Evolutionary conservation across 1,140 invertebrate genomes (phyloP).

Genomic region (Grapholita molesta): DNA sequence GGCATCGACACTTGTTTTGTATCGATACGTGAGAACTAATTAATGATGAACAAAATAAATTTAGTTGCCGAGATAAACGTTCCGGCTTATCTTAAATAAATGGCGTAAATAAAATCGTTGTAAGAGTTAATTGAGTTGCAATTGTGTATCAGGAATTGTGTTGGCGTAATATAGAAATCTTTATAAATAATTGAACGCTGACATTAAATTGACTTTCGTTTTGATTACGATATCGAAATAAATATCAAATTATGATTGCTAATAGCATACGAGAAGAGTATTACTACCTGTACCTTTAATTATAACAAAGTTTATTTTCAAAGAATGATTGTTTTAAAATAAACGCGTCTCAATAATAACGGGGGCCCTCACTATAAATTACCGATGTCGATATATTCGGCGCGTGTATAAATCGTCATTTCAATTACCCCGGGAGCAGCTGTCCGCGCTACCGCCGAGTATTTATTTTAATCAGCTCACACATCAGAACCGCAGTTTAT

Average conservation of each 20-base stretch:
- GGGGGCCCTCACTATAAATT: slow-evolving; percentile 16
- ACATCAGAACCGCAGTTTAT: slow-evolving; percentile 20
- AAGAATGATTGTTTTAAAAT: background rate
- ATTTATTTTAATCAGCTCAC: slow-evolving; percentile 22
- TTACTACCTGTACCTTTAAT: background rate
- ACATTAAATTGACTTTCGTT: background rate
- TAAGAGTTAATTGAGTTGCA: background rate
- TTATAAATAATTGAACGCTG: background rate
- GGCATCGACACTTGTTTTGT: slow-evolving; percentile 15
- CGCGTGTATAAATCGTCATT: slow-evolving; percentile 24
- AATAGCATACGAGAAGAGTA: background rate
- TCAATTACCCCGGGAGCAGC: slow-evolving; percentile 24
- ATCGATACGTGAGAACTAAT: slow-evolving; percentile 23
- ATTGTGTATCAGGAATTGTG: background rate
- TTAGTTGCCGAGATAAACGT: slow-evolving; percentile 19
- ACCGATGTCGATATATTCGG: slow-evolving; percentile 23
- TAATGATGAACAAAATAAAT: slow-evolving; percentile 22
- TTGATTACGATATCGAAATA: background rate
- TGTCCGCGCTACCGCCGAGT: slow-evolving; percentile 19
- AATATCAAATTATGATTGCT: background rate
- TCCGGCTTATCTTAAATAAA: slow-evolving; percentile 10
- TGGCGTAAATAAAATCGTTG: background rate
- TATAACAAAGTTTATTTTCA: background rate
- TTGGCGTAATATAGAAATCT: background rate
- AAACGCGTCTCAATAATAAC: background rate